These are phyloP conservation scores for Leptocoma aspasia DNA, from an alignment of 2,113 vertebrate species.

Conservation along the genomic window DNA sequence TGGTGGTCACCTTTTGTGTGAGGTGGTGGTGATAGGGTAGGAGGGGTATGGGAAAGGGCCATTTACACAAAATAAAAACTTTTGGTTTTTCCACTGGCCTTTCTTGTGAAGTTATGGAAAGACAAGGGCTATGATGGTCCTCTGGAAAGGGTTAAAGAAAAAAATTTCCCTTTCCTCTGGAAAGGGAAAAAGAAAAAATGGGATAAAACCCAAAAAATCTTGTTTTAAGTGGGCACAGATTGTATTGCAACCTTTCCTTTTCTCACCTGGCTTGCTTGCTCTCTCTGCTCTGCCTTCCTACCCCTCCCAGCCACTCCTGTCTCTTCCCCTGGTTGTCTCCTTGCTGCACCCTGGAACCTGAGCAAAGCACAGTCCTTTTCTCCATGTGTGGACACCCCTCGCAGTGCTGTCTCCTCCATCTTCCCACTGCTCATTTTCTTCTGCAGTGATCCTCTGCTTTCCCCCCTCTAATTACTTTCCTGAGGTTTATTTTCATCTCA, in stretches of 20 bases:
- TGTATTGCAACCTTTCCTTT: background rate
- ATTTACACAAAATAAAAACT: background rate
- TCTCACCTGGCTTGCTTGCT: background rate
- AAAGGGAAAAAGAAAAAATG: background rate
- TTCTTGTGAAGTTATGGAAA: no score
- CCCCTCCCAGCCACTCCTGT: background rate
- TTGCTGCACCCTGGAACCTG: rapidly evolving
- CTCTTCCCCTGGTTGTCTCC: background rate
- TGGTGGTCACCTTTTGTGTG: background rate
- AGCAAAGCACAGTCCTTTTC: background rate
- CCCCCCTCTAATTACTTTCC: background rate
- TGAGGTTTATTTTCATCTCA: constrained; percentile 40
- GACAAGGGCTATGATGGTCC: background rate
- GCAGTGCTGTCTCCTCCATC: background rate
- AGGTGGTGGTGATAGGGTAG: background rate
- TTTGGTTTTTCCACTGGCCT: rapidly evolving
- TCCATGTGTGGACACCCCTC: rapidly evolving
- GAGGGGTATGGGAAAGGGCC: background rate
- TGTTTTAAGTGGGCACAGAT: background rate
- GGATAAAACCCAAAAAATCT: background rate
- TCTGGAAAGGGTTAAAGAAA: background rate
- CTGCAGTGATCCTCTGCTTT: background rate
- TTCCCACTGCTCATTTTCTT: background rate
- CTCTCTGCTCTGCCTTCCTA: background rate
- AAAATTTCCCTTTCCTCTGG: background rate